phyloP scores from a whole-genome alignment of 2,113 vertebrate species.

The Protobothrops flavoviridis region DNA sequence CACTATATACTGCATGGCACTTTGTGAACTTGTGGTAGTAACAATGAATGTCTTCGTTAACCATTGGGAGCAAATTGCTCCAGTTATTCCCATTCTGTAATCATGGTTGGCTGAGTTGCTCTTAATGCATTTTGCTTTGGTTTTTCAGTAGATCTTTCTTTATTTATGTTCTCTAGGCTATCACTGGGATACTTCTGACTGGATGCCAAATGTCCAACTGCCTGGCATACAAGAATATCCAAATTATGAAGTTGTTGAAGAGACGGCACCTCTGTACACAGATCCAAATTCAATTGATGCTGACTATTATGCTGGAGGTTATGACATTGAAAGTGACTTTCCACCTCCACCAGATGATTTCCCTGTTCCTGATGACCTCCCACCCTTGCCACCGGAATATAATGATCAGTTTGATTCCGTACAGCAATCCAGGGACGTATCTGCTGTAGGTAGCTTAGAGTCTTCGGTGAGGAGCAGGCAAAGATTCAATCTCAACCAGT shows the following conservation, averaged over 20 bases:
- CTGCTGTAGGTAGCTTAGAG: conserved; percentile 68
- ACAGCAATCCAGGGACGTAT: conserved; percentile 79
- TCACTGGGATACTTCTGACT: conserved; percentile 99
- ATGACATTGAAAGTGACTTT: conserved; percentile 96
- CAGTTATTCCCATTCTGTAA: conserved; percentile 31
- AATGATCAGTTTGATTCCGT: conserved; percentile 85
- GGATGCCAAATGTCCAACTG: conserved; percentile 96
- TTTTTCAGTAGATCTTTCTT: background rate
- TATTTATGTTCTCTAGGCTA: conserved; percentile 77
- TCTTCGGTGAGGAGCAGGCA: conserved; percentile 77
- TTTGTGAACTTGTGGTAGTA: background rate
- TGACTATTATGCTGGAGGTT: conserved; percentile 97
- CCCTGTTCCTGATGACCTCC: conserved; percentile 86
- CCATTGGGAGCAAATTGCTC: conserved; percentile 12
- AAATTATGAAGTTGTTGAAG: conserved; percentile 91
- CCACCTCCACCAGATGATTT: conserved; percentile 95
- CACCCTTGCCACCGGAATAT: conserved; percentile 84
- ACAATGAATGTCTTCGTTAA: conserved; percentile 31
- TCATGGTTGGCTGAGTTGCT: conserved; percentile 18
- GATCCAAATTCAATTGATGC: conserved; percentile 90
- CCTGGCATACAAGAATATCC: conserved; percentile 98
- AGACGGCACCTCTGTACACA: conserved; percentile 85
- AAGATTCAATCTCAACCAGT: conserved; percentile 89
- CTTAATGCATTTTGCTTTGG: conserved; percentile 4
- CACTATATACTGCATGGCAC: conserved; percentile 41